Percentiles rank a stretch among this genome's conserved stretches.
Conservation (phyloP, 2,113 vertebrate species). For the Heterotilapia buettikoferi region DNA sequence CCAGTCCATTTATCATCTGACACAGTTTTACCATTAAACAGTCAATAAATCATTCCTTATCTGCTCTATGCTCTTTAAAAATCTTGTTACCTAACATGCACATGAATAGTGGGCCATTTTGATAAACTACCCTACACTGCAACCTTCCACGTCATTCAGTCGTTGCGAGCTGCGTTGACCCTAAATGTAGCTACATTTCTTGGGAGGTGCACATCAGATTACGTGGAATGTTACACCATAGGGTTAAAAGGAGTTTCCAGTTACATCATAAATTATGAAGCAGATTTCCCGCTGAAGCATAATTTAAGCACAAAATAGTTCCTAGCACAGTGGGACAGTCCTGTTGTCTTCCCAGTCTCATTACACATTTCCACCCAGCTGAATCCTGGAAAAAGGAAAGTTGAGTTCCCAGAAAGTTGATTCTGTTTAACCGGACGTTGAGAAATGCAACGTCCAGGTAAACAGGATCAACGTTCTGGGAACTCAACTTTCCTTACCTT, state of each 20-base stretch:
- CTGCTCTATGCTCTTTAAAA: neutral
- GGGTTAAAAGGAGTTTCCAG: neutral
- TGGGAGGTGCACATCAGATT: neutral
- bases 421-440: neutral
- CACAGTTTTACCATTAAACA: neutral
- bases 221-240: neutral
- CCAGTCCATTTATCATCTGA: neutral
- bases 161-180: neutral
- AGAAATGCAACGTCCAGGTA: neutral
- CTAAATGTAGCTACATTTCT: neutral
- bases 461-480: neutral
- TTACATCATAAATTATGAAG: neutral
- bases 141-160: neutral
- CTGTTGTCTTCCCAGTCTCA: neutral
- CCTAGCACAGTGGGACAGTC: accelerated
- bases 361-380: neutral
- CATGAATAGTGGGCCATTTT: neutral
- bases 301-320: neutral
- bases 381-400: neutral
- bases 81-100: neutral
- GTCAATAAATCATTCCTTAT: neutral
- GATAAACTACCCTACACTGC: neutral
- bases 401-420: neutral
- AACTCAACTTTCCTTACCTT: neutral
- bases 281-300: neutral